Evolutionary conservation across 2,888 invertebrate genomes (phyloP).

Genomic region (Melanotus villosus): DNA sequence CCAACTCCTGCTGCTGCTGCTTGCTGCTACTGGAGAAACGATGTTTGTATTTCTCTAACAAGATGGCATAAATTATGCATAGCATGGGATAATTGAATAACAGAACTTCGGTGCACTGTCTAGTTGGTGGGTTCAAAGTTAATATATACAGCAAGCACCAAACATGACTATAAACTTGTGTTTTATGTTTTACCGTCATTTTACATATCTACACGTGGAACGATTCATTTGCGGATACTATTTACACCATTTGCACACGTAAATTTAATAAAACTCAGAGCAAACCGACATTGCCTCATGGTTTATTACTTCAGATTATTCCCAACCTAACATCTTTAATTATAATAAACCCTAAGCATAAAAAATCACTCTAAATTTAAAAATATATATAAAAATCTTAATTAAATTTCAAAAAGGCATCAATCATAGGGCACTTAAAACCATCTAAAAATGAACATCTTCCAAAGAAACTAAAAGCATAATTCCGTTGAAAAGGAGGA

Average conservation of each 20-base stretch:
- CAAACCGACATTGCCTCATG: conserved; percentile 7
- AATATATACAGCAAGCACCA: conserved; percentile 17
- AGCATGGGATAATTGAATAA: conserved; percentile 38
- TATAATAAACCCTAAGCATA: too few relatives aligned
- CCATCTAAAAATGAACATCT: too few relatives aligned
- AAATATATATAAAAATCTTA: too few relatives aligned
- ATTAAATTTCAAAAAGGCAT: too few relatives aligned
- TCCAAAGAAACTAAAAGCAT: too few relatives aligned
- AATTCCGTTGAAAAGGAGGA: too few relatives aligned
- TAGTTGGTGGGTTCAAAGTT: conserved; percentile 21
- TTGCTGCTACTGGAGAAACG: conserved; percentile 4
- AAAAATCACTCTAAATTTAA: too few relatives aligned
- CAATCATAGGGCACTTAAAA: too few relatives aligned
- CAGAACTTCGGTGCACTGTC: conserved; percentile 27
- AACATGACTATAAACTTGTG: conserved; percentile 4
- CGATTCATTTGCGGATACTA: conserved; percentile 7
- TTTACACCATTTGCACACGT: conserved; percentile 19
- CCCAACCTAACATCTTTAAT: too few relatives aligned
- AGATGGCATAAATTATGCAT: conserved; percentile 40
- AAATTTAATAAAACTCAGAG: conserved; percentile 28
- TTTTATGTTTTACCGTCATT: conserved; percentile 9
- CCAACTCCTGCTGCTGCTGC: conserved; percentile 6
- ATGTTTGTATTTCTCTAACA: conserved; percentile 37
- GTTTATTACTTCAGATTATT: too few relatives aligned
- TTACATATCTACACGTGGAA: conserved; percentile 3